These are phyloP conservation scores for Megatriorchis doriae DNA, from an alignment of 2,113 vertebrate genomes.

Conservation along the genomic window DNA sequence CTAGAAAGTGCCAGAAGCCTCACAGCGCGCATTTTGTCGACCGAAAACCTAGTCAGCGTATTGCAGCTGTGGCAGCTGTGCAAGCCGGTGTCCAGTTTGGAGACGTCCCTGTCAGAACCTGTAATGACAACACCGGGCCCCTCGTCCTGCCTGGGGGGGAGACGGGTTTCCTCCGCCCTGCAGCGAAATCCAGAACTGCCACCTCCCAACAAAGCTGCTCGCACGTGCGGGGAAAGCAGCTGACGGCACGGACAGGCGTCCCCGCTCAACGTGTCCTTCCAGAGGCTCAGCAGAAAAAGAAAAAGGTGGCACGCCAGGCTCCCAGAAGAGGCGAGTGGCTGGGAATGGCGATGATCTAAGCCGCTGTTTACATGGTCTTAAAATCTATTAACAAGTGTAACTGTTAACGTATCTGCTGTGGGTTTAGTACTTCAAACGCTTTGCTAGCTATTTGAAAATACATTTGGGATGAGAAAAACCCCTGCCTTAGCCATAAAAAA, in stretches of 20 bases:
- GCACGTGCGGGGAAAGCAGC: neutral
- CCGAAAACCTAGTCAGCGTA: neutral
- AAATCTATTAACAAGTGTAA: neutral
- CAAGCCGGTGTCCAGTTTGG: neutral
- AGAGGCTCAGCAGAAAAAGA: neutral
- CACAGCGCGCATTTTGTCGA: neutral
- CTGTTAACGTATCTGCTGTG: neutral
- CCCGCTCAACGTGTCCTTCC: neutral
- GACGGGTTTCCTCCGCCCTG: neutral
- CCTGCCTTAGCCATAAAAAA: neutral
- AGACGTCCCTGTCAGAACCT: neutral
- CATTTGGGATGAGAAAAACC: neutral
- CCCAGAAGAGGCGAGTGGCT: neutral
- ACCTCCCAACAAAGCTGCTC: neutral
- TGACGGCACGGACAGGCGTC: neutral
- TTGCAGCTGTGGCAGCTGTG: neutral
- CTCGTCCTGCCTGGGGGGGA: neutral
- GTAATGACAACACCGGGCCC: neutral
- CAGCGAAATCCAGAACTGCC: rapidly evolving
- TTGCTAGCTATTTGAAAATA: neutral
- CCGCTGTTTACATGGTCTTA: neutral
- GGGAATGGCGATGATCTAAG: neutral
- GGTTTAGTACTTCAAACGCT: neutral
- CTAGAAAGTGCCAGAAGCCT: neutral
- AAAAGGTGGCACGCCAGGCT: neutral